These are phyloP conservation scores for Colius striatus DNA, from an alignment of 2,113 vertebrate genomes.

Conservation along the genomic window DNA sequence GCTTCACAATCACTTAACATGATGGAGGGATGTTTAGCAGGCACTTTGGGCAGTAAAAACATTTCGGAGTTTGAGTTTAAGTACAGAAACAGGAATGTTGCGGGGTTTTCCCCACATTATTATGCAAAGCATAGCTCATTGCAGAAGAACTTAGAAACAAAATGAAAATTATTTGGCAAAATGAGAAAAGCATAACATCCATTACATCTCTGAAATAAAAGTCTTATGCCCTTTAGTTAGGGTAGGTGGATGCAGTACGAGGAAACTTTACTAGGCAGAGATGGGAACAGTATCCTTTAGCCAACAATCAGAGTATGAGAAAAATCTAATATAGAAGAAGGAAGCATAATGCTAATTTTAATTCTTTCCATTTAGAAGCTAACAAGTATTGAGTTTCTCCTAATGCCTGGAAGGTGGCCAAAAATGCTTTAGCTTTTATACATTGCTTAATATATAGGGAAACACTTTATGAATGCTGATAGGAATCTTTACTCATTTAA, in stretches of 20 bases:
- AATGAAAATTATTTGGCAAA: background rate
- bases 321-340: background rate
- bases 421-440: conserved; percentile 12
- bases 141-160: background rate
- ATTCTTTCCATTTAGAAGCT: conserved; percentile 32
- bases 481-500: conserved; percentile 5
- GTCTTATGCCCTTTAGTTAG: background rate
- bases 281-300: background rate
- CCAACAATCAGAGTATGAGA: conserved; percentile 3
- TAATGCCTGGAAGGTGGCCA: conserved; percentile 32
- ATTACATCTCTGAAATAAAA: background rate
- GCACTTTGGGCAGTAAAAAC: background rate
- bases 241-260: background rate
- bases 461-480: conserved; percentile 19
- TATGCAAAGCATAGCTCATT: background rate
- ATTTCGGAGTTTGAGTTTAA: background rate
- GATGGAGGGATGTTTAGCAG: background rate
- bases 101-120: background rate
- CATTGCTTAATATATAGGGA: background rate
- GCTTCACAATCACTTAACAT: background rate
- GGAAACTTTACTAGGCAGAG: background rate
- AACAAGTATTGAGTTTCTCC: conserved; percentile 36
- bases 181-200: background rate
- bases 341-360: conserved; percentile 44
- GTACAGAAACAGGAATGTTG: background rate